Evolutionary conservation across 2,113 vertebrate species (phyloP).

Genomic region (Columbina picui): DNA sequence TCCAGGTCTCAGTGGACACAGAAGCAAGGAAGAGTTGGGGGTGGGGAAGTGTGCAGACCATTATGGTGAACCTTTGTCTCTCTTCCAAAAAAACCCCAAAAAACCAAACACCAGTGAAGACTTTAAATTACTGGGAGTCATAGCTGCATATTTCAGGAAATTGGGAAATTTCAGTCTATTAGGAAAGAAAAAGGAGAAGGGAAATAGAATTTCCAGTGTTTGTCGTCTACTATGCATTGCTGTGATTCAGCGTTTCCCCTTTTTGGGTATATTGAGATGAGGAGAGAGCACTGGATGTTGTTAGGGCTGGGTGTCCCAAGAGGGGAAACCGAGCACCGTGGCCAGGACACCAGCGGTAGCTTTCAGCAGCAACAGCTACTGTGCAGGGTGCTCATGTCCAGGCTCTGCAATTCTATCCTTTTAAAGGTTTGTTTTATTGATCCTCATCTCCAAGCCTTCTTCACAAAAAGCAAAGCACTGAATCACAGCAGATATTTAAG

Average conservation of each 20-base stretch:
- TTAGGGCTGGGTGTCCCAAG: background rate
- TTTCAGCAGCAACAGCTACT: background rate
- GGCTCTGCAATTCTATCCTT: background rate
- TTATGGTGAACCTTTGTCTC: background rate
- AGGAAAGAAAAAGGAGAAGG: background rate
- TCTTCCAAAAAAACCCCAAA: background rate
- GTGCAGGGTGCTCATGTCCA: background rate
- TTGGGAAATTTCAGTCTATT: background rate
- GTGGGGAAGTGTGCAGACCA: background rate
- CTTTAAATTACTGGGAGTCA: background rate
- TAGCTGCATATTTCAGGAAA: background rate
- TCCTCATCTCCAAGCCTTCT: background rate
- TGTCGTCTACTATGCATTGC: background rate
- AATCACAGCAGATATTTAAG: background rate
- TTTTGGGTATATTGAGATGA: background rate
- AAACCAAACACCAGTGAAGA: background rate
- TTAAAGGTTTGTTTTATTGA: background rate
- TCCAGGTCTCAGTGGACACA: background rate
- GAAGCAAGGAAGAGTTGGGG: background rate
- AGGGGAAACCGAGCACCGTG: accelerated
- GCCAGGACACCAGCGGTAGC: background rate
- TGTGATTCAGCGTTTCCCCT: background rate
- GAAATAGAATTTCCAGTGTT: background rate
- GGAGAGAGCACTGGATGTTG: background rate
- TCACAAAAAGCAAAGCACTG: background rate